Evolutionary conservation across 2,888 invertebrate species (phyloP).

Genomic region (Aethes cnicana): DNA sequence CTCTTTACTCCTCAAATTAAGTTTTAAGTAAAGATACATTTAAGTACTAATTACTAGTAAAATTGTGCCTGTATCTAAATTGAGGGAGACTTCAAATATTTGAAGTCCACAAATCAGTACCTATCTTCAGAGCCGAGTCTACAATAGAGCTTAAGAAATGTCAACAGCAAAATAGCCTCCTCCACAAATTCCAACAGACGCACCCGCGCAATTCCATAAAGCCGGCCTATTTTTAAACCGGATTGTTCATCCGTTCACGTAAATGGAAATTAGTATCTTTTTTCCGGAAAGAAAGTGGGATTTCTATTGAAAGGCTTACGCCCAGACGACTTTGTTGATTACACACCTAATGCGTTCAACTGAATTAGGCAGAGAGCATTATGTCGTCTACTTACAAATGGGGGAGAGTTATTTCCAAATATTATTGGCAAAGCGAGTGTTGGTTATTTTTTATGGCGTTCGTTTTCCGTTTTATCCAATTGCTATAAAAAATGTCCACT

Average conservation of each 20-base stretch:
- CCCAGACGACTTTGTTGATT: conserved; percentile 7
- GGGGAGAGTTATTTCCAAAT: no score
- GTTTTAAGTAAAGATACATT: no score
- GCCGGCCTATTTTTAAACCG: conserved; percentile 24
- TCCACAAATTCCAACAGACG: background rate
- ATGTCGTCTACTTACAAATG: background rate
- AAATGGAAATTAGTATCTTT: conserved; percentile 18
- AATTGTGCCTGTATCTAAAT: no score
- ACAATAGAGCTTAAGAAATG: no score
- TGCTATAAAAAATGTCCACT: no score
- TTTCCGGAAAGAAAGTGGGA: conserved; percentile 9
- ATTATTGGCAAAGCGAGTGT: no score
- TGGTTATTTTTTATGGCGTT: no score
- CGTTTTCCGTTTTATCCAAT: no score
- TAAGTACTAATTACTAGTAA: no score
- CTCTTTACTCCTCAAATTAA: no score
- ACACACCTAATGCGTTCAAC: conserved; percentile 1
- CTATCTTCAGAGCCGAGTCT: background rate
- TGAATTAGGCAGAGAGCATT: background rate
- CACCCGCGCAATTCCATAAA: conserved; percentile 16
- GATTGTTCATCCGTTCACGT: conserved; percentile 15
- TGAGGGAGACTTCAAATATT: conserved; percentile 9
- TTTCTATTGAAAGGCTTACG: conserved; percentile 3
- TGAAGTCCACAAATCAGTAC: conserved; percentile 6
- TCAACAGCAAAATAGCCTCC: conserved; percentile 3